Percentiles rank a stretch among this genome's conserved stretches.
Conservation (phyloP, 2,113 vertebrate species). For the Cygnus atratus region DNA sequence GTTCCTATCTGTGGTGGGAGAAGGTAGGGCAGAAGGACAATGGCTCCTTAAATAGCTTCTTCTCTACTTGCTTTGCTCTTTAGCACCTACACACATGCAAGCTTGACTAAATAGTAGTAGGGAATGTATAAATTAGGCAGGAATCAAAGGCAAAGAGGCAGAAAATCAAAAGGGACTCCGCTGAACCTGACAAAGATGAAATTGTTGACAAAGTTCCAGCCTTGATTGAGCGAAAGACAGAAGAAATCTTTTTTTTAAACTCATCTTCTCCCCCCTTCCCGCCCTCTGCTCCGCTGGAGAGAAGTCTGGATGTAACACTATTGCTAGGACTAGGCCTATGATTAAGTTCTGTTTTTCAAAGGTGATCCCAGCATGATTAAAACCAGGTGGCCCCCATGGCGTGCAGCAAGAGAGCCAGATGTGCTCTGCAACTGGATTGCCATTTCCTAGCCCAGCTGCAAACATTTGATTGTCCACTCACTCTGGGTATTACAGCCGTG, state of each 20-base stretch:
- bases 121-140: background rate
- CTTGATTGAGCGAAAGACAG: slow-evolving; percentile 12
- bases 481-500: slow-evolving; percentile 68
- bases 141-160: background rate
- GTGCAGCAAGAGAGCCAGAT: slow-evolving; percentile 36
- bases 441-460: slow-evolving; percentile 73
- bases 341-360: slow-evolving; percentile 56
- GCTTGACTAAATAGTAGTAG: background rate
- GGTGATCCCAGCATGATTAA: slow-evolving; percentile 33
- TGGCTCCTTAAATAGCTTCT: background rate
- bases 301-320: slow-evolving; percentile 60
- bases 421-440: slow-evolving; percentile 27
- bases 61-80: background rate
- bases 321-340: slow-evolving; percentile 45
- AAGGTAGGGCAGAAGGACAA: background rate
- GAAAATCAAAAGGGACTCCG: background rate
- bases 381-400: background rate
- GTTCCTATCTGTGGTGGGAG: background rate
- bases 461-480: slow-evolving; percentile 71
- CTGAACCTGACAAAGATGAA: background rate
- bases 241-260: background rate
- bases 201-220: background rate
- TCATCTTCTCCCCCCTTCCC: background rate
- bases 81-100: background rate
- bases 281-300: slow-evolving; percentile 42